phyloP scores from a whole-genome alignment of 2,113 vertebrate genomes.

The Zootoca vivipara region DNA sequence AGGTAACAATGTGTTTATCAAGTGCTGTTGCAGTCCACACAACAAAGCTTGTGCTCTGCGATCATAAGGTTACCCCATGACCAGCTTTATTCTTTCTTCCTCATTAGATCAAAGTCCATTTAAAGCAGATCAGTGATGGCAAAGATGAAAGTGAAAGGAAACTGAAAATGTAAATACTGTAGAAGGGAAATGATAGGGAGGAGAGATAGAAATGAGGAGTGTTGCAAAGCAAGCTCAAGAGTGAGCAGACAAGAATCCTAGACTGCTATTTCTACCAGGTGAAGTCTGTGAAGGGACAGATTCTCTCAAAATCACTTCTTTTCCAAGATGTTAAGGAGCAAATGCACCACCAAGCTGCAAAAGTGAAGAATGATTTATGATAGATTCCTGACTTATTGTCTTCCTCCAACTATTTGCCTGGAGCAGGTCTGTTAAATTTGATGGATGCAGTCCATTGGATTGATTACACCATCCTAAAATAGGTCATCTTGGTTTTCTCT shows the following conservation, averaged over 20 bases:
- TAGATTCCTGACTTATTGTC: background rate
- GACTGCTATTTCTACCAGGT: background rate
- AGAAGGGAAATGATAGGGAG: background rate
- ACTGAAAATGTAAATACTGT: background rate
- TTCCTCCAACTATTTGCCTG: background rate
- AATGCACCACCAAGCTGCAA: background rate
- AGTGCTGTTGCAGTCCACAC: too few species aligned
- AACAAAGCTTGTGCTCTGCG: background rate
- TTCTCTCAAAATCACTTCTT: background rate
- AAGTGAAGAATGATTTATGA: background rate
- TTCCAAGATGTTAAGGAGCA: background rate
- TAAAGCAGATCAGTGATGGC: background rate
- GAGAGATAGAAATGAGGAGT: background rate
- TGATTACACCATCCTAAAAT: background rate
- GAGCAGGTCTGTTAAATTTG: background rate
- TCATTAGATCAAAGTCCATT: background rate
- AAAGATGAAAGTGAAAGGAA: background rate
- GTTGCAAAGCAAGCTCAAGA: background rate
- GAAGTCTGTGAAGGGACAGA: background rate
- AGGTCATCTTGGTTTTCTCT: fast-evolving
- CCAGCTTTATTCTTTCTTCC: too few species aligned
- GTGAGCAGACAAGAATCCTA: background rate
- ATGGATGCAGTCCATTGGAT: too few species aligned
- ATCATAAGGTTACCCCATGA: background rate
- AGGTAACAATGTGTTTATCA: background rate